A percentile compares a stretch with the other conserved stretches of the same genome.
These are phyloP conservation scores for Drosophila prostipennis DNA, from an alignment of 2,888 invertebrate genomes.

Conservation along the genomic window DNA sequence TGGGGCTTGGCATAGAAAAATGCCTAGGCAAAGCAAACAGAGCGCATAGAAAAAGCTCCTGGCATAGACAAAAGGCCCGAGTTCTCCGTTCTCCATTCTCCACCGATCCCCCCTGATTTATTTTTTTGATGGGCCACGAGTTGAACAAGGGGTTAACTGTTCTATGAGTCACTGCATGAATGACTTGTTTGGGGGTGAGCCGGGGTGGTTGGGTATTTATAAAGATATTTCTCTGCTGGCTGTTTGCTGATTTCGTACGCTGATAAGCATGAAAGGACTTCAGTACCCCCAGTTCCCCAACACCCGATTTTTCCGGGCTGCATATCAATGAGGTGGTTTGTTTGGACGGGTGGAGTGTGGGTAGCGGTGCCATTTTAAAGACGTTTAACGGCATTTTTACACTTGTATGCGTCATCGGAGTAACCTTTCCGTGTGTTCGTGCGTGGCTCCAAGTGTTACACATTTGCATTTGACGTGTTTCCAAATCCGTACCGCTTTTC, in stretches of 20 bases:
- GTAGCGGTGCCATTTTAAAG: conserved; percentile 20
- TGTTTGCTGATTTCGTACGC: conserved; percentile 57
- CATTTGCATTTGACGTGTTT: conserved; percentile 68
- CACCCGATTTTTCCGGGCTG: conserved; percentile 22
- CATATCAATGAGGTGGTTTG: conserved; percentile 60
- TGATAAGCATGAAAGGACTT: conserved; percentile 68
- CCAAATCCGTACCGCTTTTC: conserved; percentile 13
- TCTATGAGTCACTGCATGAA: conserved; percentile 59
- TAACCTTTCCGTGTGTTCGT: conserved; percentile 51
- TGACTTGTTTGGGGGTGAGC: conserved; percentile 24
- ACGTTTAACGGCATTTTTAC: conserved; percentile 57
- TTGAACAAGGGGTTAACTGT: conserved; percentile 70
- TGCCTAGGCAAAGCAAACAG: conserved; percentile 54
- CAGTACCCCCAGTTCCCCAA: neutral
- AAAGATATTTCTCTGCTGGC: conserved; percentile 64
- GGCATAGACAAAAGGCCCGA: conserved; percentile 36
- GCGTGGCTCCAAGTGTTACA: conserved; percentile 69
- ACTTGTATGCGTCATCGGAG: conserved; percentile 68
- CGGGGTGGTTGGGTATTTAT: conserved; percentile 48
- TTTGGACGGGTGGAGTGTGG: neutral
- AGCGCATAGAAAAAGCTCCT: conserved; percentile 27
- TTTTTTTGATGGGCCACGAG: conserved; percentile 29
- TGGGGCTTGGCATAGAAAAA: conserved; percentile 36
- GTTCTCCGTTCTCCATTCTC: neutral
- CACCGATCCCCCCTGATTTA: conserved; percentile 4